phyloP scores from a whole-genome alignment of 2,888 invertebrate species.

The Pteria penguin region DNA sequence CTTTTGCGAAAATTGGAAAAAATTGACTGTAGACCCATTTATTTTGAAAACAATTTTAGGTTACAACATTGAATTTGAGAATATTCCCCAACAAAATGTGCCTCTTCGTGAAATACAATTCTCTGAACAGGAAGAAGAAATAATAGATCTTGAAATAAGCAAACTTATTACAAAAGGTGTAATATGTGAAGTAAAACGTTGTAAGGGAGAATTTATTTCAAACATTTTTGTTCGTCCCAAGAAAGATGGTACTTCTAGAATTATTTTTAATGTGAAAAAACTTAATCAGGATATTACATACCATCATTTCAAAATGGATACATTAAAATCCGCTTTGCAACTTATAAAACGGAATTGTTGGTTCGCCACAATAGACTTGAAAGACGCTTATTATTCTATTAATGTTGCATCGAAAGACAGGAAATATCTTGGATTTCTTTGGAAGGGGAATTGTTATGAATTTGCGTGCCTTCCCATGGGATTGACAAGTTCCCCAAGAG shows the following conservation, averaged over 20 bases:
- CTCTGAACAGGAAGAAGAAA: not conserved
- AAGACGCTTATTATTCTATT: slow-evolving; percentile 46
- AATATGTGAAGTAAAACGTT: not conserved
- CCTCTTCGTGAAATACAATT: not conserved
- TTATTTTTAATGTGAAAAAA: slow-evolving; percentile 47
- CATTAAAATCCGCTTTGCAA: slow-evolving; percentile 35
- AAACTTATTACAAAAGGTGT: not conserved
- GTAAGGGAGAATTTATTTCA: slow-evolving; percentile 27
- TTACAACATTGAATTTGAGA: not conserved
- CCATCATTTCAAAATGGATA: slow-evolving; percentile 56
- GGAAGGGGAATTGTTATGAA: slow-evolving; percentile 29
- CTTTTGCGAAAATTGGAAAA: not conserved
- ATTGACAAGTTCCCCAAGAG: slow-evolving; percentile 20
- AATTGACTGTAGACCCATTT: not conserved
- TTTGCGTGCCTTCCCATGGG: slow-evolving; percentile 44
- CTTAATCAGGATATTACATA: slow-evolving; percentile 42
- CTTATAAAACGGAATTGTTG: slow-evolving; percentile 40
- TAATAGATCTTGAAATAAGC: not conserved
- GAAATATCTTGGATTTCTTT: slow-evolving; percentile 42
- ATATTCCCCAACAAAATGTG: slow-evolving; percentile 7
- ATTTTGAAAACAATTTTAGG: not conserved
- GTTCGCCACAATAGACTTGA: slow-evolving; percentile 45
- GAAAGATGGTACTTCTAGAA: slow-evolving; percentile 33
- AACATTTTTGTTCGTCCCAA: slow-evolving; percentile 44
- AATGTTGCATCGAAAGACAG: slow-evolving; percentile 15